Base-by-base conservation (phyloP, 2,797 vertebrate species). In the Fistularia tabacaria region DNA sequence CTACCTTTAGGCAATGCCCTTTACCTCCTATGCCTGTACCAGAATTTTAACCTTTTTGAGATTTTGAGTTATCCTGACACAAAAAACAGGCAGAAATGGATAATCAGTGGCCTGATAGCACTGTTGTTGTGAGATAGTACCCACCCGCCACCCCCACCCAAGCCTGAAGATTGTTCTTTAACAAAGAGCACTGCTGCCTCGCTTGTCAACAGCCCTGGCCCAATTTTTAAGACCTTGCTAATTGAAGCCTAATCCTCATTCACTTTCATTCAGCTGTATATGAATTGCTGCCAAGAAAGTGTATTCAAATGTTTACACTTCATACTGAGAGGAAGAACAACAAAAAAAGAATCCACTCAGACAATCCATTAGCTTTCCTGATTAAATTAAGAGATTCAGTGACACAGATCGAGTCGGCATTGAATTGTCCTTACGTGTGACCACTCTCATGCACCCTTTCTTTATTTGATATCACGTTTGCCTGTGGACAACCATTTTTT, bases 401-500 rank as follows among this genome's bases (percentile, higher is more conserved):
- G 79, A 83, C 76, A 73, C 44, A 50, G 57, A 84, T 51, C 6
- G 1, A 63, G 43, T 1, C 36, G 15, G 54, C 60, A 77, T 62
- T 78, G 45, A 69, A 61, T 74, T 41, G 55, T 43, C 46, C 14
- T 3, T 44, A 57, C 51, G 62, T 60, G 62, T 51, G 72, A 59
- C 63, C 51, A 36, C 57, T 74, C 69, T 57, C 69, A 47, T 64
- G 69, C 56, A 51, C 10, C 54, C 63, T 65, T 76, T 69, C 66
- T 77, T 66, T 47, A 66, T 78, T 73, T 73, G 68, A 73, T 79
- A 64, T 68, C 46, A 44, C 45, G 57, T 63, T 78, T 59, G 45
- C 40, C 50, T 53, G 15, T 39, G 59, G 64, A 45, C 80, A 80
- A 86, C 83, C 74, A 79, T 85, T 85, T 85, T 87, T 76, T 60